These are phyloP conservation scores for Drosophila leontia DNA, from an alignment of 1,140 invertebrate genomes.

Conservation along the genomic window DNA sequence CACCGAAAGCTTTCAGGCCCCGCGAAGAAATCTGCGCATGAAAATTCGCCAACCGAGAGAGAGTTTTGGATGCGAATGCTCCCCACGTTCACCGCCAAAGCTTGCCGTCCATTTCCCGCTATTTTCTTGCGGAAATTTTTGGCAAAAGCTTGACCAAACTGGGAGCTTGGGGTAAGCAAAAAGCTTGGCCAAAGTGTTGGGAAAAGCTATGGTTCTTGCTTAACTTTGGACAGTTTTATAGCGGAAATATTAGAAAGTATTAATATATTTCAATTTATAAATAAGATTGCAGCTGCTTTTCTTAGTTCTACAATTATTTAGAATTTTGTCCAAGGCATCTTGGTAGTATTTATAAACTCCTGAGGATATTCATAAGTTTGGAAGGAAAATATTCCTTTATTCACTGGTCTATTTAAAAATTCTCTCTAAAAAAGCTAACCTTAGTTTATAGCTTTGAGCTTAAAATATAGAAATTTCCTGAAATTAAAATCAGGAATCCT, in stretches of 20 bases:
- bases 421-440: too few species aligned
- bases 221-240: not conserved
- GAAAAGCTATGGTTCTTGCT: conserved; percentile 9
- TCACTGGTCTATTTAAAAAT: too few species aligned
- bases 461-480: too few species aligned
- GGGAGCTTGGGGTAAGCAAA: conserved; percentile 17
- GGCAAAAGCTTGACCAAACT: conserved; percentile 19
- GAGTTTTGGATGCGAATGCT: conserved; percentile 6
- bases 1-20: conserved; percentile 43
- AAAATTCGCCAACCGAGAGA: conserved; percentile 42
- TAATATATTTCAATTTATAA: not conserved
- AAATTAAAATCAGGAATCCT: not conserved
- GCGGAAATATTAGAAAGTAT: not conserved
- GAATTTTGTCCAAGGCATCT: not conserved
- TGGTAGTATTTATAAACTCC: not conserved
- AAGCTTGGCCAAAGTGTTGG: conserved; percentile 10
- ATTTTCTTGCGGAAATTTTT: conserved; percentile 27
- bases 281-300: too few species aligned
- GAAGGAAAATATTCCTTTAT: too few species aligned
- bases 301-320: too few species aligned
- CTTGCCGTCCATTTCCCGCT: conserved; percentile 41
- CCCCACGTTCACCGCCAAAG: conserved; percentile 3
- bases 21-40: conserved; percentile 58
- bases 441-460: too few species aligned
- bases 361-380: not conserved